Base-by-base conservation (phyloP, 2,888 invertebrate genomes). In the Archips xylosteana region DNA sequence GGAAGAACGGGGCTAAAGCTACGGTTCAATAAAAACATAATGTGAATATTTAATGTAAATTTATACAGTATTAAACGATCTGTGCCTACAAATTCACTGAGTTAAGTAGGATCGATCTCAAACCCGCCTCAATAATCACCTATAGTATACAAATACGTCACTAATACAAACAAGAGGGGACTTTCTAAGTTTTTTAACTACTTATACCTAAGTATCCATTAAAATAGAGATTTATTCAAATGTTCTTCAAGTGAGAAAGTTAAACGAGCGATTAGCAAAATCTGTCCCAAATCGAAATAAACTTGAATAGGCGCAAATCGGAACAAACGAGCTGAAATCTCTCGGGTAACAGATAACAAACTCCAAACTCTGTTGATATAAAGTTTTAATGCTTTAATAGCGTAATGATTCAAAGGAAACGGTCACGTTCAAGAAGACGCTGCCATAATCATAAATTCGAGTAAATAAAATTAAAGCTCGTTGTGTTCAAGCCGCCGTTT, bases 331-430 rank as follows among this genome's bases (percentile, higher is more conserved):
- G 75, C 77, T 76, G 75, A 75, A 81, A 81, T 80, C 79, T 79
- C 78, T 74, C 79, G 76, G 80, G 74, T 63, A 71, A 76, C 74
- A 81, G 87, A 85, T 87, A 87, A 86, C 80, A 83, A 82, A 85
- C 79, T 86, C 83, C 72, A 70, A 76, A 79, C 76, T 78, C 79
- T 78, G 70, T 75, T 80, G 79, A 80, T 81, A 81, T 78, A 78
- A 76, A 78, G 78, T 75, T 78, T 72, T 57, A 72, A 72, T 72
- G 64, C 72, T 65, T 42, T 75, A 75, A 75, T 67, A 57, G 75
- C 61, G 66, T 79, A 74, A 82, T 82, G 82, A 79, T 77, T 84
- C 82, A 82, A 81, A 80, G 75, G 36, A 57, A 75, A 75, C 59
- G 76, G 71, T 75, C 75, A 69, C 75, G 71, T 71, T 51, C 60